Evolutionary conservation across 2,113 vertebrate species (phyloP).

Genomic region (Mobula hypostoma): DNA sequence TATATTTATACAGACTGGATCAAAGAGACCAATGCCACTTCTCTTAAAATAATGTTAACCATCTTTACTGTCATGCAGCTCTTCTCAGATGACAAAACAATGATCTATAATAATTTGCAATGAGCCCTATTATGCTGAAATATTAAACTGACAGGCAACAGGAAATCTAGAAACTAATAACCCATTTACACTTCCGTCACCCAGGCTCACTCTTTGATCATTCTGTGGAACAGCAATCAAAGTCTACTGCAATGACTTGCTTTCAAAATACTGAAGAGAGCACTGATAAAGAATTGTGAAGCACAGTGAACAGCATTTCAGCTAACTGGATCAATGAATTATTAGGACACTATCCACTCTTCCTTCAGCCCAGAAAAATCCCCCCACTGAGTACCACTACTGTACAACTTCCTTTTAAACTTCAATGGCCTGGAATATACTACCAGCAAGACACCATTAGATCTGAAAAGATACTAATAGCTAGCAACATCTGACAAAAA

Average conservation of each 20-base stretch:
- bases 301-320: background rate
- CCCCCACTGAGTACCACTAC: too few species aligned
- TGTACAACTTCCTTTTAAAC: too few species aligned
- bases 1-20: background rate
- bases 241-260: background rate
- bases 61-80: background rate
- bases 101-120: background rate
- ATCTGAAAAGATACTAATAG: too few species aligned
- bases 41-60: background rate
- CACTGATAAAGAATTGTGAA: background rate
- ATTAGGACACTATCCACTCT: too few species aligned
- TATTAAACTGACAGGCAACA: background rate
- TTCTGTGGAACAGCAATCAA: background rate
- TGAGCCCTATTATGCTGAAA: background rate
- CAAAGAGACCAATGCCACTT: background rate
- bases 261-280: background rate
- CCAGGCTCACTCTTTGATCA: background rate
- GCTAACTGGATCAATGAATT: too few species aligned
- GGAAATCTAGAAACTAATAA: background rate
- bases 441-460: too few species aligned
- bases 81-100: background rate
- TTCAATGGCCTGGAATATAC: too few species aligned
- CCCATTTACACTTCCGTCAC: background rate
- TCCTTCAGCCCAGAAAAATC: too few species aligned
- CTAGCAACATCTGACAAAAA: too few species aligned